Evolutionary conservation across 1,140 invertebrate species (phyloP).

Genomic region (Calycopis cecrops): DNA sequence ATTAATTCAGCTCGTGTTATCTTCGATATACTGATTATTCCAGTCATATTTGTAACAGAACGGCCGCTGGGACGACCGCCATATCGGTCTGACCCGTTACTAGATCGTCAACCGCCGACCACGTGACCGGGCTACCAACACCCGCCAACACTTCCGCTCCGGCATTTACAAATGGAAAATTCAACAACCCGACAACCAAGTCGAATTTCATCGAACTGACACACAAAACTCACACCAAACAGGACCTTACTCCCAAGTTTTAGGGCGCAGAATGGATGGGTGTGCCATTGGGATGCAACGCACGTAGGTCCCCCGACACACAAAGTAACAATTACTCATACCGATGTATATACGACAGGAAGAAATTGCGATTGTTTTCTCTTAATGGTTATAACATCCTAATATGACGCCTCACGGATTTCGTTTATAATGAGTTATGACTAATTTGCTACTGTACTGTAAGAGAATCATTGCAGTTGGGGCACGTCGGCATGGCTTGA

Average conservation of each 20-base stretch:
- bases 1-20: too few species aligned
- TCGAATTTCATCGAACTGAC: slow-evolving; percentile 48
- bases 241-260: background rate
- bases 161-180: slow-evolving; percentile 68
- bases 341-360: slow-evolving; percentile 69
- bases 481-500: too few species aligned
- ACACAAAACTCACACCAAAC: slow-evolving; percentile 8
- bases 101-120: slow-evolving; percentile 42
- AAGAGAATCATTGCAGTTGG: too few species aligned
- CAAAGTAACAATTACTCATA: slow-evolving; percentile 69
- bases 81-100: slow-evolving; percentile 54
- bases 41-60: background rate
- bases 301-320: slow-evolving; percentile 64
- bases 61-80: slow-evolving; percentile 45
- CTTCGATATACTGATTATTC: too few species aligned
- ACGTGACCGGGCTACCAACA: slow-evolving; percentile 60
- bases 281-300: slow-evolving; percentile 33
- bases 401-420: slow-evolving; percentile 36
- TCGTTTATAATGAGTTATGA: too few species aligned
- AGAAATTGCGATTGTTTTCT: slow-evolving; percentile 71
- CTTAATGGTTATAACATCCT: slow-evolving; percentile 68
- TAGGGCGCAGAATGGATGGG: background rate
- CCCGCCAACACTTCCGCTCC: slow-evolving; percentile 56
- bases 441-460: too few species aligned
- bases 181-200: slow-evolving; percentile 50